Base-by-base conservation (phyloP, 2,888 invertebrate genomes). In the Drosophila villosipedis region DNA sequence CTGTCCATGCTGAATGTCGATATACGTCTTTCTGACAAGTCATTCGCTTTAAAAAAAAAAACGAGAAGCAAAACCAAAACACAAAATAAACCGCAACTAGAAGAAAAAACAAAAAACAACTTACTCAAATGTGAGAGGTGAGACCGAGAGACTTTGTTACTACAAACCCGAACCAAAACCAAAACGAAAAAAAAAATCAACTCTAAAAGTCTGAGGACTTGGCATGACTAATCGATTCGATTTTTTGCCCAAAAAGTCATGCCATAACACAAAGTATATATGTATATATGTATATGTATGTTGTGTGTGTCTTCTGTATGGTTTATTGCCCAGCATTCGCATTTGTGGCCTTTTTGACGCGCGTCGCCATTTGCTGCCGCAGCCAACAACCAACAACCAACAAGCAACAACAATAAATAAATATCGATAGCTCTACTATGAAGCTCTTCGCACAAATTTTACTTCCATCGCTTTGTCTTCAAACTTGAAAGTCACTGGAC, bases 171-270 rank as follows among this genome's bases (percentile, higher is more conserved):
- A 43, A 57, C 37, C 16, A 30, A 41, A 55, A 47, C 22, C 22
- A 22, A 55, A 54, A 16, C 16, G 10, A 16, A 37, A 25, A 25
- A 35, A 16, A 37, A 63, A 75, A 53, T 52, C 68, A 75, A 41
- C 77, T 83, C 60, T 61, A 49, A 64, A 78, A 77, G 69, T 55
- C 76, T 80, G 86, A 83, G 83, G 84, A 80, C 74, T 78, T 73
- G 85, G 85, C 90, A 86, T 86, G 86, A 86, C 86, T 89, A 86
- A 86, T 89, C 86, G 86, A 86, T 86, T 86, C 86, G 88, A 84
- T 90, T 89, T 87, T 87, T 89, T 83, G 89, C 71, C 84, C 66
- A 80, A 84, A 85, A 89, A 87, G 87, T 80, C 89, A 82, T 76
- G 82, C 76, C 73, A 80, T 76, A 80, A 37, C 33, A 59, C 55